phyloP scores from a whole-genome alignment of 2,888 invertebrate species.

The Coelopa pilipes region DNA sequence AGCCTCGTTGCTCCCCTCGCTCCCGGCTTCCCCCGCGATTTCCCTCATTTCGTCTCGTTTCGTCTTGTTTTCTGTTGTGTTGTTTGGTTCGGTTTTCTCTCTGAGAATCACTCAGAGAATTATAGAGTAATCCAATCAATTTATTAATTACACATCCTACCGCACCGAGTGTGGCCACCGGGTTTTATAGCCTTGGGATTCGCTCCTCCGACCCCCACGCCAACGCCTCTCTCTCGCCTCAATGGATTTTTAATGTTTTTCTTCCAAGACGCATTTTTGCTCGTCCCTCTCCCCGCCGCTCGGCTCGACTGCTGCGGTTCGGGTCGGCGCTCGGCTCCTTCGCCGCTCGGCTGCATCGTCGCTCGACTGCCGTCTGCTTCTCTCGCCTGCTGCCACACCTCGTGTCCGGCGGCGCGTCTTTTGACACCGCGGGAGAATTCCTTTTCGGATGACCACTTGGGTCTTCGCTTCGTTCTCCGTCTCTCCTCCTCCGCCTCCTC shows the following conservation, averaged over 20 bases:
- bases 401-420: slow-evolving; percentile 1
- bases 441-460: slow-evolving; percentile 30
- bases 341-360: not conserved
- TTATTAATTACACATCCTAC: slow-evolving; percentile 32
- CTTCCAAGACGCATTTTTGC: slow-evolving; percentile 24
- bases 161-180: slow-evolving; percentile 3
- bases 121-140: slow-evolving; percentile 34
- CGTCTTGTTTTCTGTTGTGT: not conserved
- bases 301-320: too few species aligned
- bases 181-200: slow-evolving; percentile 18
- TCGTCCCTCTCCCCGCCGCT: not conserved
- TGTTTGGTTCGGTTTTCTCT: not conserved
- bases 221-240: not conserved
- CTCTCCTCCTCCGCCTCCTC: not conserved
- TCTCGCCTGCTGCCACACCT: not conserved
- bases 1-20: too few species aligned
- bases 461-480: not conserved
- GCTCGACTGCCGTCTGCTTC: not conserved
- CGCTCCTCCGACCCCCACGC: not conserved
- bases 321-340: too few species aligned
- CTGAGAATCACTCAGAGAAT: slow-evolving; percentile 24
- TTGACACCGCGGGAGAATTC: slow-evolving; percentile 24
- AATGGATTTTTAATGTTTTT: slow-evolving; percentile 34
- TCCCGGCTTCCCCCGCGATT: not conserved
- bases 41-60: too few species aligned